Base-by-base conservation (phyloP, 2,797 vertebrate genomes). In the Otolemur crassicaudatus region DNA sequence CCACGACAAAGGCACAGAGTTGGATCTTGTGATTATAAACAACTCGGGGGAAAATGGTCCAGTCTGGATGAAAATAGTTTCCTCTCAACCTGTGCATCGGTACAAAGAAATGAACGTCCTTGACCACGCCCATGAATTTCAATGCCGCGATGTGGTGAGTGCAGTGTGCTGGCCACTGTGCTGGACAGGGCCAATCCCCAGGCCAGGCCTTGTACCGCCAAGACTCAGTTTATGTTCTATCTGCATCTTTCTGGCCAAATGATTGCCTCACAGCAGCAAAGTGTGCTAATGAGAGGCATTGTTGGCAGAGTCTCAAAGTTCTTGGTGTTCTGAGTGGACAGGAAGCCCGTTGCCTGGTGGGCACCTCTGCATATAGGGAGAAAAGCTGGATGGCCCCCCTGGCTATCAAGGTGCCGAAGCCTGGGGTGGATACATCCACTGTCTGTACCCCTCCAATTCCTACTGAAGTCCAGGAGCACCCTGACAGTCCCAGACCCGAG, bases 231-330 rank as follows among this genome's bases (percentile, higher is more conserved):
- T 97, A 86, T 80, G 97, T 95, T 98, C 96, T 7, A 0, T 65
- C 96, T 91, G 91, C 84, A 95, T 97, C 92, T 95, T 96, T 97
- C 93, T 88, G 95, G 96, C 95, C 97, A 95, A 96, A 91, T 22
- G 89, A 92, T 96, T 94, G 88, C 91, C 96, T 60, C 86, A 95
- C 92, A 93, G 88, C 70, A 97, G 95, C 95, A 94, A 87, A 97
- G 95, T 11, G 0, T 91, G 95, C 94, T 95, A 93, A 96, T 73
- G 92, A 97, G 96, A 97, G 94, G 95, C 96, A 82, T 43, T 95
- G 96, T 90, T 95, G 96, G 98, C 92, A 95, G 88, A 83, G 96
- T 88, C 58, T 0, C 97, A 96, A 90, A 87, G 84, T 91, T 97
- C 90, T 94, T 80, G 0, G 13, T 89, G 93, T 93, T 90, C 96